A percentile compares a stretch with the other conserved stretches of the same genome.
Conservation (phyloP, 1,140 invertebrate species). For the Drosophila funebris region DNA sequence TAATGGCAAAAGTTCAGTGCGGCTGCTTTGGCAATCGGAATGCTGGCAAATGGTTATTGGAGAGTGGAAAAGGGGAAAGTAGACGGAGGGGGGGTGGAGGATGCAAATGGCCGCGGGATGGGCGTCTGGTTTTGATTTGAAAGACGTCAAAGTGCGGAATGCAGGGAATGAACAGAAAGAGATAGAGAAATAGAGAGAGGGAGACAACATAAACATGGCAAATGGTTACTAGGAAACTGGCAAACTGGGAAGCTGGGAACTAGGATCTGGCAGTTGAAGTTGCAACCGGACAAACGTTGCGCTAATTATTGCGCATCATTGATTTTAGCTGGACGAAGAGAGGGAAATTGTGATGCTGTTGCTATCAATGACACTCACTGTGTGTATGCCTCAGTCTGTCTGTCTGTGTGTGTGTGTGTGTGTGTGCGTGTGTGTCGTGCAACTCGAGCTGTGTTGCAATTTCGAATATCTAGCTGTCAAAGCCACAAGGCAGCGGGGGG, state of each 20-base stretch:
- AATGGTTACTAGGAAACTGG: conserved; percentile 1
- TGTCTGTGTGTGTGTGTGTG: not conserved
- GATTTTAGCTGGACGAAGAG: conserved; percentile 32
- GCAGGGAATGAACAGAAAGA: conserved; percentile 3
- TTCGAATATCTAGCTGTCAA: conserved; percentile 56
- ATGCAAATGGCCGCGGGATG: not conserved
- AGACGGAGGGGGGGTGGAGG: not conserved
- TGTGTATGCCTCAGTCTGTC: not conserved
- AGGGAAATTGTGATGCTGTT: not conserved
- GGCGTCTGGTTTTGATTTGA: conserved; percentile 50
- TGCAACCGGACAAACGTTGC: conserved; percentile 45
- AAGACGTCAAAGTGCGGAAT: conserved; percentile 47
- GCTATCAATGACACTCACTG: conserved; percentile 68
- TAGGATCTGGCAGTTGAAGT: conserved; percentile 6
- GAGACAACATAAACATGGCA: conserved; percentile 5
- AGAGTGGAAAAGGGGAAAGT: not conserved
- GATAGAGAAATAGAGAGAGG: not conserved
- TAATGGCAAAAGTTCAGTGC: conserved; percentile 42
- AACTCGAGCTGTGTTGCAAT: conserved; percentile 51
- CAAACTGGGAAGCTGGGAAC: conserved; percentile 2
- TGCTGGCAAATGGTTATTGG: conserved; percentile 15
- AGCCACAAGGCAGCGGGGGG: not conserved
- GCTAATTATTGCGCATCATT: conserved; percentile 79
- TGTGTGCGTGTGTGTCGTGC: not conserved
- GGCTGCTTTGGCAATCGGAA: conserved; percentile 36